These are phyloP conservation scores for Apis florea DNA, from an alignment of 1,140 invertebrate species.

Conservation along the genomic window DNA sequence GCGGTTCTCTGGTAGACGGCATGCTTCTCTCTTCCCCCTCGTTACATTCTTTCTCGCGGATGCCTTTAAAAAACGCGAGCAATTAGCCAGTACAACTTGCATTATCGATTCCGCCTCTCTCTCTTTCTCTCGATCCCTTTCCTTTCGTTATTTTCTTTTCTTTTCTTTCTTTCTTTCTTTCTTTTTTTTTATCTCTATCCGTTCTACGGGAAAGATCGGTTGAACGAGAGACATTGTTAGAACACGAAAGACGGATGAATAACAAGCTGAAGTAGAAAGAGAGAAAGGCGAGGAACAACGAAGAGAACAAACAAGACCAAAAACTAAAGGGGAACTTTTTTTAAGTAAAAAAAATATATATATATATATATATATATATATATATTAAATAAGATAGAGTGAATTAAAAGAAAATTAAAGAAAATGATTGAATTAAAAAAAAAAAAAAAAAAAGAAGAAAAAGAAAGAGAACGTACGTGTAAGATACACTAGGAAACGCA, in stretches of 20 bases:
- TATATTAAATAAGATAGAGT: conserved; percentile 25
- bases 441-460: conserved; percentile 25
- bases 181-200: neutral
- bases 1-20: conserved; percentile 32
- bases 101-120: neutral
- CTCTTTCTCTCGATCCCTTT: neutral
- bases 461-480: conserved; percentile 39
- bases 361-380: neutral
- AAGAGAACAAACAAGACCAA: conserved; percentile 16
- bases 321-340: neutral
- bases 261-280: neutral
- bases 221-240: neutral
- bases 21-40: conserved; percentile 25
- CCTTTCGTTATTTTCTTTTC: neutral
- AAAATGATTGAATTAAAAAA: conserved; percentile 3
- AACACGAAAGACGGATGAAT: neutral
- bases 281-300: neutral
- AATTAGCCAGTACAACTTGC: conserved; percentile 34
- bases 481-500: conserved; percentile 57
- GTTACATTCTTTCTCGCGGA: conserved; percentile 16
- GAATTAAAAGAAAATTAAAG: conserved; percentile 3
- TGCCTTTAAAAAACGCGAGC: conserved; percentile 34
- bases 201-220: neutral
- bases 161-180: neutral
- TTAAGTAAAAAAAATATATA: conserved; percentile 9